phyloP scores from a whole-genome alignment of 1,140 invertebrate species.

The Drosophila mauritiana region DNA sequence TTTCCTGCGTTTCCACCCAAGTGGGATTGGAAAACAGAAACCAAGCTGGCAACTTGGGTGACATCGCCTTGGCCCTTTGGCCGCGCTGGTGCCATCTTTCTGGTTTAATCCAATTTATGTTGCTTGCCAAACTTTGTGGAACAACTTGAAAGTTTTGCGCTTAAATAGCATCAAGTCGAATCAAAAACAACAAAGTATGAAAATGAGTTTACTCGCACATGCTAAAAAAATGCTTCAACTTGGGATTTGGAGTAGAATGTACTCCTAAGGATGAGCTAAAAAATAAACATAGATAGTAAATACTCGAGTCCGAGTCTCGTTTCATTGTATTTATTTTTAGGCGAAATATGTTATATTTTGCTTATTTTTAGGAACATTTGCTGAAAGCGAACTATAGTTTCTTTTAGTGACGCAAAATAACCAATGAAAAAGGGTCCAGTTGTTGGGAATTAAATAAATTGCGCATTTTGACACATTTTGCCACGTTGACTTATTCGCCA shows the following conservation, averaged over 20 bases:
- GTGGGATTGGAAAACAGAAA: constrained; percentile 47
- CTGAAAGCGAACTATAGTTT: no score
- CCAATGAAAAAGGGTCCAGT: constrained; percentile 13
- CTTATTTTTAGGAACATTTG: no score
- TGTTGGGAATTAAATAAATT: constrained; percentile 79
- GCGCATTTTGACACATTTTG: constrained; percentile 82
- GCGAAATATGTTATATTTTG: no score
- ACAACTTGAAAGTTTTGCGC: constrained; percentile 80
- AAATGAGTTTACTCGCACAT: constrained; percentile 66
- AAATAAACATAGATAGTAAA: background rate
- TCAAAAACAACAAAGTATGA: constrained; percentile 71
- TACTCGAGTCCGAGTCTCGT: no score
- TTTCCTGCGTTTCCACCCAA: constrained; percentile 16
- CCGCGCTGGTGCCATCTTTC: constrained; percentile 78
- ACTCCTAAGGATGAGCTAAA: background rate
- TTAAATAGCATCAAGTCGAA: constrained; percentile 80
- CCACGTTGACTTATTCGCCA: constrained; percentile 76
- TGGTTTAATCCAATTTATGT: constrained; percentile 83
- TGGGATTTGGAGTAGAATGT: background rate
- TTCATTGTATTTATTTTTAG: no score
- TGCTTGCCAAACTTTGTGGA: constrained; percentile 67
- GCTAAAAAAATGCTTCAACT: constrained; percentile 5
- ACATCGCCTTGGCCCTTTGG: constrained; percentile 67
- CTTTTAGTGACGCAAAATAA: background rate
- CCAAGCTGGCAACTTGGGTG: constrained; percentile 73